A percentile compares a stretch with the other conserved stretches of the same genome.
Conservation (phyloP, 2,113 vertebrate species). For the Malaclemys terrapin region DNA sequence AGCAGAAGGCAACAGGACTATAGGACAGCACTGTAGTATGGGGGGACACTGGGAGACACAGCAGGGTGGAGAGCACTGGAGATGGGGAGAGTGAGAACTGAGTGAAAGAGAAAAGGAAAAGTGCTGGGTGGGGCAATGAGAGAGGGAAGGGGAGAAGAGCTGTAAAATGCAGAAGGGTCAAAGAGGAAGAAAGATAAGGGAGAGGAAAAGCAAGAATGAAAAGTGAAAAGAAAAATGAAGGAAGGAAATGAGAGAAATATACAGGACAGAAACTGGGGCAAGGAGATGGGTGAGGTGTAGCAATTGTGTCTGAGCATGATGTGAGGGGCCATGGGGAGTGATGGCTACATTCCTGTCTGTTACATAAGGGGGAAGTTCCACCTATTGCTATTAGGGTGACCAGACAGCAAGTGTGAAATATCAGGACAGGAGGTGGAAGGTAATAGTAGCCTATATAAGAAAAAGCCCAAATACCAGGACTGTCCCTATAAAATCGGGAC, state of each 20-base stretch:
- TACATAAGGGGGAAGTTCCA: neutral
- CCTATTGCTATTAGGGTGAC: neutral
- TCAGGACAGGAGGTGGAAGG: no score
- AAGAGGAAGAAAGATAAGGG: neutral
- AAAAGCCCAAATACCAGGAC: no score
- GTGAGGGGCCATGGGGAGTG: neutral
- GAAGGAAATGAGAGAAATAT: neutral
- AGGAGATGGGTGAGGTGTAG: neutral
- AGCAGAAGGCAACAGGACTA: neutral
- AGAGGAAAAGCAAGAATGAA: neutral
- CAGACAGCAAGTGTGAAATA: no score
- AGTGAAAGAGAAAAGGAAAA: neutral
- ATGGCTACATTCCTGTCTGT: neutral
- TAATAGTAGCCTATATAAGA: no score
- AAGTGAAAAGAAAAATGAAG: neutral
- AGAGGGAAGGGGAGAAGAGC: neutral
- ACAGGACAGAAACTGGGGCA: neutral
- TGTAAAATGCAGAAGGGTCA: neutral
- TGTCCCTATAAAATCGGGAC: no score
- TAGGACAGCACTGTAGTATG: neutral
- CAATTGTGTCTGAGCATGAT: neutral
- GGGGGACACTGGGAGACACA: neutral
- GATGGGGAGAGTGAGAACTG: neutral
- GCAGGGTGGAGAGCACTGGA: neutral
- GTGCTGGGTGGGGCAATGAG: neutral